Conservation (phyloP, 2,888 invertebrate species). For the Frankliniella intonsa region DNA sequence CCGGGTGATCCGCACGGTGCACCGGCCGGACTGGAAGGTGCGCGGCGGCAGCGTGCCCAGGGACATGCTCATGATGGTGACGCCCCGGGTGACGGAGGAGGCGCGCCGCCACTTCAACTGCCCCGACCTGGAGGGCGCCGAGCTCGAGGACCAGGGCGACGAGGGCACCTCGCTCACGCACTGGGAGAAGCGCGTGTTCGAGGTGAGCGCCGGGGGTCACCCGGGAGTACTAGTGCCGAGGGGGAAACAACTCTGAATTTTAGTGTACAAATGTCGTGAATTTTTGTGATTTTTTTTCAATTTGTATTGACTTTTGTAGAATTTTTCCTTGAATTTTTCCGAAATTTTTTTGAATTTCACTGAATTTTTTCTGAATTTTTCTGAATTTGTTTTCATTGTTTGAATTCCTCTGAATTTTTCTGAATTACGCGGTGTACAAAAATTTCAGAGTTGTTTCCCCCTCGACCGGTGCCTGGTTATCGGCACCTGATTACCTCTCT, state of each 20-base stretch:
- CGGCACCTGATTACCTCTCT: slow-evolving; percentile 4
- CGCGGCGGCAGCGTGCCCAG: slow-evolving; percentile 69
- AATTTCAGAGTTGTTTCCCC: too few species aligned
- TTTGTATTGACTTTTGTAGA: slow-evolving; percentile 28
- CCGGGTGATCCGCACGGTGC: slow-evolving; percentile 66
- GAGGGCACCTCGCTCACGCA: slow-evolving; percentile 96
- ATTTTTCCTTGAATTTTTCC: slow-evolving; percentile 27
- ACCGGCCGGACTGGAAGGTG: slow-evolving; percentile 68
- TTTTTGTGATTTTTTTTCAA: slow-evolving; percentile 23
- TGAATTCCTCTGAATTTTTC: too few species aligned
- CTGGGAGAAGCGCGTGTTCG: slow-evolving; percentile 98
- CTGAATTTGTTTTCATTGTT: neutral
- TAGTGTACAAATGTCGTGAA: neutral
- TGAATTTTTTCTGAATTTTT: slow-evolving; percentile 4
- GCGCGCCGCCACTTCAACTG: slow-evolving; percentile 87
- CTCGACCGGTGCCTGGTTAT: too few species aligned
- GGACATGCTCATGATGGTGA: slow-evolving; percentile 81
- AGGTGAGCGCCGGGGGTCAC: slow-evolving; percentile 65
- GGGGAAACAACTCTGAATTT: neutral
- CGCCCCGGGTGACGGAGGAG: slow-evolving; percentile 83
- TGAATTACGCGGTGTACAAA: too few species aligned
- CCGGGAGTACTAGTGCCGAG: neutral
- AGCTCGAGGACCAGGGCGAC: slow-evolving; percentile 96
- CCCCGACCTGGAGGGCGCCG: slow-evolving; percentile 84
- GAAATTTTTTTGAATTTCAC: slow-evolving; percentile 30